Evolutionary conservation across 2,113 vertebrate species (phyloP).

Genomic region (Periophthalmus modestus): DNA sequence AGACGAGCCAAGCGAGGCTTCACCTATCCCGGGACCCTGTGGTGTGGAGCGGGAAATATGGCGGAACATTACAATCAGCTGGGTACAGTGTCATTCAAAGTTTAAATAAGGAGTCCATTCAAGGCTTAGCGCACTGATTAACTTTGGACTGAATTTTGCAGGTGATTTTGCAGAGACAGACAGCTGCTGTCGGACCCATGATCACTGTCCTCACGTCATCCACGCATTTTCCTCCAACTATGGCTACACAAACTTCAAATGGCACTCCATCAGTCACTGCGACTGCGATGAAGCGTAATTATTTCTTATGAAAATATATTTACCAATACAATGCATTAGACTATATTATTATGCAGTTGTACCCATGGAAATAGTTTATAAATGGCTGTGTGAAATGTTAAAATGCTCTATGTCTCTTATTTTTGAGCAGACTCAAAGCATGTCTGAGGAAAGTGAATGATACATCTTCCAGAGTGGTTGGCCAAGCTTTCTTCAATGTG

Average conservation of each 20-base stretch:
- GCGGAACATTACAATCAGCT: slow-evolving; percentile 79
- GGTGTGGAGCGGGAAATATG: slow-evolving; percentile 85
- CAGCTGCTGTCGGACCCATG: slow-evolving; percentile 88
- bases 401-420: not conserved
- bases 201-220: slow-evolving; percentile 88
- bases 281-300: slow-evolving; percentile 88
- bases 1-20: slow-evolving; percentile 80
- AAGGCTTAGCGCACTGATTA: not conserved
- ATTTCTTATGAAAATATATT: not conserved
- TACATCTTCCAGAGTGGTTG: slow-evolving; percentile 84
- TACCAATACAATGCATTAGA: not conserved
- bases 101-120: not conserved
- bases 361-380: no score
- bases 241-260: slow-evolving; percentile 87
- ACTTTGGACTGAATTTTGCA: slow-evolving; percentile 45
- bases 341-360: not conserved
- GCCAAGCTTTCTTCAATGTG: slow-evolving; percentile 89
- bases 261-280: slow-evolving; percentile 88
- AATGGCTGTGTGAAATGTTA: not conserved
- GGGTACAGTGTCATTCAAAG: slow-evolving; percentile 62
- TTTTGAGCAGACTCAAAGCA: slow-evolving; percentile 79
- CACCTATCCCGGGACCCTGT: slow-evolving; percentile 84
- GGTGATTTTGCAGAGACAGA: slow-evolving; percentile 86
- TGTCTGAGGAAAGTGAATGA: slow-evolving; percentile 84
- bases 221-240: slow-evolving; percentile 85